These are phyloP conservation scores for Pandemis heparana DNA, from an alignment of 2,888 invertebrate genomes.

Conservation along the genomic window DNA sequence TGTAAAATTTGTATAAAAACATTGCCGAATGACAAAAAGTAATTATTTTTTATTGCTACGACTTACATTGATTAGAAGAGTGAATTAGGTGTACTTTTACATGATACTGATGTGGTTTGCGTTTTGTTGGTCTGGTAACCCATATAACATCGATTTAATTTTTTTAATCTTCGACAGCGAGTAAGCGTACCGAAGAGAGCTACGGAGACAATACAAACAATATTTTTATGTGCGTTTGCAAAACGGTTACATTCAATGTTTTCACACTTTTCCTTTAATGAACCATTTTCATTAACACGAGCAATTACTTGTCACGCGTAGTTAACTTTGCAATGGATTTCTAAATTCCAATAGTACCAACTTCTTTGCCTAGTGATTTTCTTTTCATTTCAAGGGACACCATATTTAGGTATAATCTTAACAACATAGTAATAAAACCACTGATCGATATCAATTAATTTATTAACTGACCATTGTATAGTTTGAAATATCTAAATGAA, in stretches of 20 bases:
- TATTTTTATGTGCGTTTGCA: too few relatives aligned
- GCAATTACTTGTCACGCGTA: neutral
- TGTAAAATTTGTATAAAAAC: too few relatives aligned
- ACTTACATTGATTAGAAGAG: too few relatives aligned
- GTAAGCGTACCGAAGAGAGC: too few relatives aligned
- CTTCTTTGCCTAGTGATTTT: neutral
- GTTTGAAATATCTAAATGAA: slow-evolving; percentile 46
- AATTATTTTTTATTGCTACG: too few relatives aligned
- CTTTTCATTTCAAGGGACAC: neutral
- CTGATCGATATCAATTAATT: slow-evolving; percentile 42
- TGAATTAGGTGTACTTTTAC: too few relatives aligned
- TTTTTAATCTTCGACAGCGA: too few relatives aligned
- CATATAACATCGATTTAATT: too few relatives aligned
- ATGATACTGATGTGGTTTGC: too few relatives aligned
- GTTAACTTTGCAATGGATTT: slow-evolving; percentile 8
- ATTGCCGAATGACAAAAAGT: too few relatives aligned
- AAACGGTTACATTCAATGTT: neutral
- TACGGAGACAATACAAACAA: too few relatives aligned
- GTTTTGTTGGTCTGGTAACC: too few relatives aligned
- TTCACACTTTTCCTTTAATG: neutral
- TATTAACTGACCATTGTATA: slow-evolving; percentile 38
- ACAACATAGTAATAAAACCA: slow-evolving; percentile 41
- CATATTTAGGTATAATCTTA: neutral
- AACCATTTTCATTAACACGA: neutral
- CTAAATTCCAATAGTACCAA: slow-evolving; percentile 10